Evolutionary conservation across 2,888 invertebrate species (phyloP), one percentile per base, ranked within the genome.

Genomic region (Tubulanus polymorphus): DNA sequence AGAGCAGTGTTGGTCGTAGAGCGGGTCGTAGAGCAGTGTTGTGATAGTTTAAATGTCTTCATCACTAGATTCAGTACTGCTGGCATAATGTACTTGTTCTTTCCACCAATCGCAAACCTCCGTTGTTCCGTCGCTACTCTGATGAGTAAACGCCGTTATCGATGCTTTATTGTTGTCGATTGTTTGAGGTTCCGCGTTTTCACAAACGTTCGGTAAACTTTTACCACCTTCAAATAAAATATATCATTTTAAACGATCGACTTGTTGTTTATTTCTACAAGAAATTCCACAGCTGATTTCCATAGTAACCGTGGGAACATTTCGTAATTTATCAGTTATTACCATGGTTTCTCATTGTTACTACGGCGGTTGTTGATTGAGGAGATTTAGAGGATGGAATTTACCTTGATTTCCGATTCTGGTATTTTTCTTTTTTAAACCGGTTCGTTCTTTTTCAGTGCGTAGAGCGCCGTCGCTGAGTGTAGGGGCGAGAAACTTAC

Each of bases 171-270:
- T 62, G 12, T 58, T 51, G 37, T 63, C 64, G 23, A 47, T 46
- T 25, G 56, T 57, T 32, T 57, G 50, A 28, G 60, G 53, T 60
- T 67, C 64, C 54, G 61, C 60, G 61, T 80, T 81, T 82, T 82
- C 88, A 82, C 69, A 85, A 75, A 49, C 85, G 80, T 74, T 87
- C 82, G 72, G 70, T 26, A 75, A 63, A 47, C 70, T 71, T 59
- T 72, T 74, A 27, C 58, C 54, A 35, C 58, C 63, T 63, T 48
- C 3, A 41, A 32, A 51, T 28, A 51, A 18, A 54, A 46, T 20
- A 60, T 60, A 56, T 37, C 37, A n/a, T n/a, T 32, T 32, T 10
- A n/a, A 32, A 32, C n/a, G n/a, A 10, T 32, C 10, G 35, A 12
- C 35, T 10, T 12, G 10, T 32, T 32, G n/a, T 12, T 32, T n/a